Evolutionary conservation across 1,140 invertebrate genomes (phyloP).

Genomic region (Procambarus virginalis): DNA sequence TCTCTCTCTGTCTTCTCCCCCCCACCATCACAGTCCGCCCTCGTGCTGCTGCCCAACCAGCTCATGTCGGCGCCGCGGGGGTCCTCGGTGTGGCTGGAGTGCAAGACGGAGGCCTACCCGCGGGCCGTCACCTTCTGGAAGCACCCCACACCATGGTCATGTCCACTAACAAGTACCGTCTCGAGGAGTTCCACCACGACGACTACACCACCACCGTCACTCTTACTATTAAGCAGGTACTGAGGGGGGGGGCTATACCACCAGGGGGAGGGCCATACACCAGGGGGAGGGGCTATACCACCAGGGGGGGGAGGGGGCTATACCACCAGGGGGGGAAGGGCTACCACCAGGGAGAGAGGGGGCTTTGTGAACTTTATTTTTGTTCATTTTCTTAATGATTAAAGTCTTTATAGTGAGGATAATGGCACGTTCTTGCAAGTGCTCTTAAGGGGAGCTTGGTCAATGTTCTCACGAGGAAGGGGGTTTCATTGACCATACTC

Average conservation of each 20-base stretch:
- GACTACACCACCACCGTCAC: conserved; percentile 58
- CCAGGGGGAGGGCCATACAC: background rate
- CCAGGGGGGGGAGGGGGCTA: background rate
- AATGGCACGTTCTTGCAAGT: no score
- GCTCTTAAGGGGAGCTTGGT: no score
- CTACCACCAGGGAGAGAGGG: background rate
- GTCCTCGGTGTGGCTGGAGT: conserved; percentile 86
- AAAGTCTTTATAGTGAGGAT: no score
- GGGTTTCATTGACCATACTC: no score
- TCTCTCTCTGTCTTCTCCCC: no score
- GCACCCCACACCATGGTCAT: conserved; percentile 61
- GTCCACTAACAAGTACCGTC: conserved; percentile 57
- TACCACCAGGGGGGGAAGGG: background rate
- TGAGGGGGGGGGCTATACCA: background rate
- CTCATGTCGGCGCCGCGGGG: conserved; percentile 86
- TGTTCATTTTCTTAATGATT: no score
- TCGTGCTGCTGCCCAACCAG: conserved; percentile 87
- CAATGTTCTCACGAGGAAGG: no score
- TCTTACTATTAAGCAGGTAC: conserved; percentile 53
- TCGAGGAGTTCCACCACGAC: conserved; percentile 54
- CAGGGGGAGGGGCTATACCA: no score
- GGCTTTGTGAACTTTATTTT: background rate
- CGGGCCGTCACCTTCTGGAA: conserved; percentile 61
- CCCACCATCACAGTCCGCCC: conserved; percentile 82
- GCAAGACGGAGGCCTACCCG: conserved; percentile 72